phyloP scores from a whole-genome alignment of 1,140 invertebrate species.

The Pemphigus obesinymphae region DNA sequence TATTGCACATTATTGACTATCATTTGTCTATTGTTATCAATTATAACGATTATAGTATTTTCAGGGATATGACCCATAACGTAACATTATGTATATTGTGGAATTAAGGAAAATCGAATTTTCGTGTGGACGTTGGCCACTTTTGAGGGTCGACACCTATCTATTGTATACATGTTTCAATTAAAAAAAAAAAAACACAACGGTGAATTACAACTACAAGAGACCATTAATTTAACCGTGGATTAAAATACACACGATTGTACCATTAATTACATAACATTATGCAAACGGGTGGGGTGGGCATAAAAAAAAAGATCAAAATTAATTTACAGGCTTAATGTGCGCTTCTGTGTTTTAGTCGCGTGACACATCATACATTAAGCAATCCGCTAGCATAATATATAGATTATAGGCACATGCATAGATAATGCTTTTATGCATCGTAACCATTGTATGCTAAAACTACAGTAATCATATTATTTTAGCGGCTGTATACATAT shows the following conservation, averaged over 20 bases:
- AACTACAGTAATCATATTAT: too few relatives aligned
- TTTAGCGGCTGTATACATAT: too few relatives aligned
- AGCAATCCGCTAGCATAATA: neutral
- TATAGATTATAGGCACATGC: too few relatives aligned
- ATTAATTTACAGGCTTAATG: neutral
- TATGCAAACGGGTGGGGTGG: neutral
- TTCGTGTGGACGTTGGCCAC: neutral
- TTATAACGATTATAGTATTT: too few relatives aligned
- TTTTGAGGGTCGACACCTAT: neutral
- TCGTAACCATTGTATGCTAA: neutral
- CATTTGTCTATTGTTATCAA: too few relatives aligned
- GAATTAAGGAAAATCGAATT: neutral
- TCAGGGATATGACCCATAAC: too few relatives aligned
- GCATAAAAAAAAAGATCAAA: neutral
- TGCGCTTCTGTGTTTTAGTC: neutral
- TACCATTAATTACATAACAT: slow-evolving; percentile 3
- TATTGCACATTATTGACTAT: too few relatives aligned
- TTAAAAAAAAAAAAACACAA: neutral
- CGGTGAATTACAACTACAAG: neutral
- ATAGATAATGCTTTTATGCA: neutral
- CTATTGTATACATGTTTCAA: neutral
- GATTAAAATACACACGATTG: neutral
- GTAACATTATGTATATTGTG: too few relatives aligned
- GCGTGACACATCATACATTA: neutral
- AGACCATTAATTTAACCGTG: neutral